Base-by-base conservation (phyloP, 2,797 vertebrate species). In the Scolopax bukidnonensis region DNA sequence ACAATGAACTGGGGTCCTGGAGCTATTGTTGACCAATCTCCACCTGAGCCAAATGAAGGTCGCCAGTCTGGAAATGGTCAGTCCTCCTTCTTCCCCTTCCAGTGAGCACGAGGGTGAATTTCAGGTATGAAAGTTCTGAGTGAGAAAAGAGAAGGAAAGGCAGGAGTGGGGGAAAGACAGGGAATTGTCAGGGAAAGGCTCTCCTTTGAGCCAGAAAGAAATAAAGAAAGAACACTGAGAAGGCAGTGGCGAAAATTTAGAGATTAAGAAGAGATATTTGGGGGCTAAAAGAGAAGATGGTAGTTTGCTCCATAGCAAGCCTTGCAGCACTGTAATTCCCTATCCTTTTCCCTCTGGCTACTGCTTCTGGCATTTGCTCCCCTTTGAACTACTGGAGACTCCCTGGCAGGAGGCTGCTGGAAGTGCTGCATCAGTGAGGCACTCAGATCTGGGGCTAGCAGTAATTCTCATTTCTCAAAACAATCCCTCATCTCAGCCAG, bases 141-240 rank as follows among this genome's bases (percentile, higher is more conserved):
- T 8, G 12, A 68, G 17, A 6, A 60, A 86, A 70, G 5, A 60
- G 9, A 74, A 68, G 17, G 33, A 56, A 84, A 73, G 6, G 5
- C 3, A 5, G 4, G 11, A 1, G 5, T 11, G 12, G 1, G 5
- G 14, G 36, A 25, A 38, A 65, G 14, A 33, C 4, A 23, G 10
- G 6, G 10, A 71, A 51, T 16, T 67, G 28, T 11, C 12, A 76
- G 11, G 38, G 11, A 67, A 88, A 81, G 8, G 12, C 28, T 53
- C 54, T 56, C 2, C 16, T 57, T 51, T 33, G 38, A 61, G 14
- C 3, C 24, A 56, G 54, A 38, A 21, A 16, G 23, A 30, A 54
- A 41, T 10, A 23, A 28, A 50, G 47, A n/a, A 51, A 41, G 0
- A 41, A 12, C 23, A 36, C 15, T 67, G 27, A 54, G 15, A 88